Base-by-base conservation (phyloP, 1,140 invertebrate genomes). In the Charaxes varanes region DNA sequence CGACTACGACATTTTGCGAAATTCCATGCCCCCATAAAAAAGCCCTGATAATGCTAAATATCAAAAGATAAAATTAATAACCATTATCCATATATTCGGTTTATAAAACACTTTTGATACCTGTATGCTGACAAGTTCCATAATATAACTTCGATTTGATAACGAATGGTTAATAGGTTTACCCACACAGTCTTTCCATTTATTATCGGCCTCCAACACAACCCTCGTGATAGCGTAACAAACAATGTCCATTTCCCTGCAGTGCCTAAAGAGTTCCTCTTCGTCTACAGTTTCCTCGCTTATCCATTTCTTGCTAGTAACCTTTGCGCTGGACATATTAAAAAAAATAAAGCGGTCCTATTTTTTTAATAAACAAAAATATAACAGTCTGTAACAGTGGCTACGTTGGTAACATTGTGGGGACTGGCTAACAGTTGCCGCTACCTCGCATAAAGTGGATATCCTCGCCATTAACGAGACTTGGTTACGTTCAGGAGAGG, bases 91-190 rank as follows among this genome's bases (percentile, higher is more conserved):
- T n/a, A n/a, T n/a, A n/a, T n/a, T n/a, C n/a, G n/a, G n/a, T n/a
- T n/a, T n/a, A n/a, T n/a, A n/a, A n/a, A n/a, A n/a, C n/a, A n/a
- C n/a, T n/a, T n/a, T n/a, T n/a, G n/a, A n/a, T 62, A 80, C 80
- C 73, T 84, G 82, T 72, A 84, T 82, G 58, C 82, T 82, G 22
- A 81, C 77, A 17, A 85, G 46, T 34, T 81, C 81, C 68, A 79
- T 72, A 22, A 85, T 82, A 53, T 83, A 85, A 35, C 64, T 79
- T 19, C 74, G 65, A 53, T 81, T 83, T 6, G 69, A 62, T 33
- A 81, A 45, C 10, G 65, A 73, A 50, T 64, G 65, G 14, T 35
- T 35, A 32, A 41, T 58, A 22, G 40, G 57, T 49, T 65, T 71
- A 3, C 55, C 62, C 5, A 35, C 30, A 13, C 37, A 45, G 0